Evolutionary conservation across 2,888 invertebrate species (phyloP), one percentile per base, ranked within the genome.

Genomic region (Noctua fimbriata): DNA sequence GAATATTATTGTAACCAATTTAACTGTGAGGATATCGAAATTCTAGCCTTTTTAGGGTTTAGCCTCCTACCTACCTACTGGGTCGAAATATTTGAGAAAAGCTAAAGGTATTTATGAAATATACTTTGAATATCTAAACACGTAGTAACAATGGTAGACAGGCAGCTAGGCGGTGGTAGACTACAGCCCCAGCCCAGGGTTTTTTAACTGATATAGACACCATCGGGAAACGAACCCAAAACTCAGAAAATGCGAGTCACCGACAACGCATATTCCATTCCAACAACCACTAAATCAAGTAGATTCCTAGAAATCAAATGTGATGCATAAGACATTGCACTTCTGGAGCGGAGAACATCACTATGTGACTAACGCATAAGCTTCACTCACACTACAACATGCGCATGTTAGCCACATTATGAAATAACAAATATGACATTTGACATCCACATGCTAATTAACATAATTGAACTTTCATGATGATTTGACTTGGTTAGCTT

Each of bases 341-440:
- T 81, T 24, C 52, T 36, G 14, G 14, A 44, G 21, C 16, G 63
- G 12, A 9, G 32, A 2, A 81, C 32, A 73, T 36, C 44, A 6
- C 44, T 32, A 52, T 24, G 49, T 81, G 24, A 55, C 12, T 63
- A 36, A 52, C 52, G 24, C 73, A 41, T 41, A 24, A 18, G 52
- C 32, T 44, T 36, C 28, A 76, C 3, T 74, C n/a, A 7, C 32
- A 82, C 60, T 44, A 36, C 21, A 21, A 41, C 4, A 12, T 58
- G 14, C n/a, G n/a, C n/a, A 5, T 58, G 14, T 1, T 58, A 66
- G 49, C 65, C 24, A 72, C 18, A 58, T 41, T 49, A 73, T 73
- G 66, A 49, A 80, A 81, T 21, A 24, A 24, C 49, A 67, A 67
- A 73, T 44, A 73, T 73, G 41, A 81, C 49, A 81, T 67, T 81